A percentile compares a stretch with the other conserved stretches of the same genome.
Evolutionary conservation across 2,888 invertebrate species (phyloP).

Genomic region (Xestia sexstrigata): DNA sequence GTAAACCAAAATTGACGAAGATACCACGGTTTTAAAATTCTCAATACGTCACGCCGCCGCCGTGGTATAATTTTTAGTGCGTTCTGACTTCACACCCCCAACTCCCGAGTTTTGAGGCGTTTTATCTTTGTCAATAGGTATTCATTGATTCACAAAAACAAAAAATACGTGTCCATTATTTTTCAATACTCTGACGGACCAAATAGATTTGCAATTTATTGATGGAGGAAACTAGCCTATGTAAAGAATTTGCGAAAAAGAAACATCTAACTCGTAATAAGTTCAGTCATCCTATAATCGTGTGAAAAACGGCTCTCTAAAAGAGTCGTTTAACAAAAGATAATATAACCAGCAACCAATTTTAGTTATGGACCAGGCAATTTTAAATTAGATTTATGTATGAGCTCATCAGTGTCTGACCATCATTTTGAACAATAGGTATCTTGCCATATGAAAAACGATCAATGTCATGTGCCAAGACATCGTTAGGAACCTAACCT

Average conservation of each 20-base stretch:
- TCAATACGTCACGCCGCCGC: too few relatives aligned
- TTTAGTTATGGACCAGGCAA: not conserved
- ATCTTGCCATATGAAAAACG: not conserved
- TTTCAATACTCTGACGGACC: too few relatives aligned
- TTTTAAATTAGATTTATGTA: not conserved
- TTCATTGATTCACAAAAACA: too few relatives aligned
- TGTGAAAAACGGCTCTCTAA: conserved; percentile 14
- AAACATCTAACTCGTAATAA: not conserved
- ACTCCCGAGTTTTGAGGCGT: too few relatives aligned
- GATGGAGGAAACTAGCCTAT: not conserved
- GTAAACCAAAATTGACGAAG: too few relatives aligned
- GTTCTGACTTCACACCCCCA: too few relatives aligned
- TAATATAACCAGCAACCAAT: not conserved
- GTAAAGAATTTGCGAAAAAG: conserved; percentile 11
- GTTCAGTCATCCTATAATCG: conserved; percentile 43
- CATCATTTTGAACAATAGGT: not conserved
- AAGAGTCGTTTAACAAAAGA: conserved; percentile 9
- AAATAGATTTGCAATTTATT: too few relatives aligned
- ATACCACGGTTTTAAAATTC: too few relatives aligned
- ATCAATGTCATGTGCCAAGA: conserved; percentile 23
- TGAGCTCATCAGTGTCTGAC: not conserved
- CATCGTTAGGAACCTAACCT: not conserved
- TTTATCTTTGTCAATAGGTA: too few relatives aligned
- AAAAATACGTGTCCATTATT: too few relatives aligned
- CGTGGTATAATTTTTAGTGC: too few relatives aligned